Conservation (phyloP, 2,888 invertebrate species). For the Tetrapedia diversipes region DNA sequence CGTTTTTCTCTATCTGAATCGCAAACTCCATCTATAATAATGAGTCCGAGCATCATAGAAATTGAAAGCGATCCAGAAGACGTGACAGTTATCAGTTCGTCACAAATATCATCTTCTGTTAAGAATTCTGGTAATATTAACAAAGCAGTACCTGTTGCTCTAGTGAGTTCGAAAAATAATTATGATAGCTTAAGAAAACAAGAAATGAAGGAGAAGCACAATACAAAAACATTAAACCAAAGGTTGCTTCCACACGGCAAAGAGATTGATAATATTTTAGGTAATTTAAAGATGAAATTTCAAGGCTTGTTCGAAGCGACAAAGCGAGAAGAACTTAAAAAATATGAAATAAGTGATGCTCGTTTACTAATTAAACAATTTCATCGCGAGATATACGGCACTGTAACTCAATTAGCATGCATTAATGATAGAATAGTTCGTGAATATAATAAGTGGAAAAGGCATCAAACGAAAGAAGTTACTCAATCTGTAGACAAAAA, state of each 20-base stretch:
- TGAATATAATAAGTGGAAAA: slow-evolving; percentile 70
- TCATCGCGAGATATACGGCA: slow-evolving; percentile 68
- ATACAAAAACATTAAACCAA: slow-evolving; percentile 27
- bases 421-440: slow-evolving; percentile 75
- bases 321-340: slow-evolving; percentile 50
- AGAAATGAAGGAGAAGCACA: slow-evolving; percentile 1
- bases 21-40: background rate
- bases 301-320: slow-evolving; percentile 25
- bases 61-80: slow-evolving; percentile 69
- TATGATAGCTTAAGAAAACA: background rate
- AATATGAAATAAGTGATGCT: slow-evolving; percentile 26
- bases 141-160: slow-evolving; percentile 63
- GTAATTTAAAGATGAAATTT: slow-evolving; percentile 62
- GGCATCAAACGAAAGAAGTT: background rate
- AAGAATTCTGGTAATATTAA: background rate
- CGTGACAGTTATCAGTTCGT: slow-evolving; percentile 13
- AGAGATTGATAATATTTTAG: slow-evolving; percentile 71
- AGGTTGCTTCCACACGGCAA: slow-evolving; percentile 67
- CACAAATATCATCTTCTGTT: background rate
- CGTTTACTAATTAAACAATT: slow-evolving; percentile 67
- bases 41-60: slow-evolving; percentile 57
- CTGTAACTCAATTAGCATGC: slow-evolving; percentile 69
- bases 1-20: slow-evolving; percentile 21
- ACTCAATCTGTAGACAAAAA: slow-evolving; percentile 16
- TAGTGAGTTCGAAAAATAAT: slow-evolving; percentile 54